Percentiles rank a stretch among this genome's conserved stretches.
Conservation (phyloP, 2,797 vertebrate species). For the Nasua narica region DNA sequence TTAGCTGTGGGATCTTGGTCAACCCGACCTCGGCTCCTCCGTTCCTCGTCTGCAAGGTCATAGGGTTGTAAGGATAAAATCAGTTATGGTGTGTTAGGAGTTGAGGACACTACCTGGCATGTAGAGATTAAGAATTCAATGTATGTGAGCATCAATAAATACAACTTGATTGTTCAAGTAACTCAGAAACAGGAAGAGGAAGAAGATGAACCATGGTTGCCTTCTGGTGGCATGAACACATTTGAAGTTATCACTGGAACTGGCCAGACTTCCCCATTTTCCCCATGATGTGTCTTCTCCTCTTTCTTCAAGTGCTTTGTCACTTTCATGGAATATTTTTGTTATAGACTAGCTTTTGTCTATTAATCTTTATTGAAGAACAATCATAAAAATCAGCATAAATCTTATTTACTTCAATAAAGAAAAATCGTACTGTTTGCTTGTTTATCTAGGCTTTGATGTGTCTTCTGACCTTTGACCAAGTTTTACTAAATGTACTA, state of each 20-base stretch:
- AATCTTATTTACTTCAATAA: neutral
- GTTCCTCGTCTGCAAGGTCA: neutral
- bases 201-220: neutral
- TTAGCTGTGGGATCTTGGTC: neutral
- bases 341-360: neutral
- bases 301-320: neutral
- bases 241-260: neutral
- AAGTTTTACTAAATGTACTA: neutral
- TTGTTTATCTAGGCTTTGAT: neutral
- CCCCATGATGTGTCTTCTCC: neutral
- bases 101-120: neutral
- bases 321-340: neutral
- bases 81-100: neutral
- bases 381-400: neutral
- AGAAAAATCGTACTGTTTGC: neutral
- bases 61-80: neutral
- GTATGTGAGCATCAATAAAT: neutral
- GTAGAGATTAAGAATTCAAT: neutral
- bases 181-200: neutral
- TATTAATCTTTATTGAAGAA: neutral
- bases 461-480: neutral
- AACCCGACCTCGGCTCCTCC: too few species aligned
- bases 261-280: too few species aligned
- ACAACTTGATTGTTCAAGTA: neutral
- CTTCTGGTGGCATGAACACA: neutral